Evolutionary conservation across 1,140 invertebrate genomes (phyloP), one percentile per base, ranked within the genome.

Genomic region (Protaetia brevitarsis): DNA sequence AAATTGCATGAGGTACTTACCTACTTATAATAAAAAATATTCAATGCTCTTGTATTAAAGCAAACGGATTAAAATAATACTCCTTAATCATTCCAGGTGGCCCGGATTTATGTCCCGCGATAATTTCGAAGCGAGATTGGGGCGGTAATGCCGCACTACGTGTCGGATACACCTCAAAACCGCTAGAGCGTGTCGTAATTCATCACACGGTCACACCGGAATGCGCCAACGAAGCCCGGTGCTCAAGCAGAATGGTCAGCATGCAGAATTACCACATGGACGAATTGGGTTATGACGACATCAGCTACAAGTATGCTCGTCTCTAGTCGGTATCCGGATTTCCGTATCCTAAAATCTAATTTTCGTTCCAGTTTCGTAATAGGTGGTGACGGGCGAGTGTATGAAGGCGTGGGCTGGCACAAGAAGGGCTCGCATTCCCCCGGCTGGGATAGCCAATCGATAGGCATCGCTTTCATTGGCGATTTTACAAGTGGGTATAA

Each of bases 361-460:
- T n/a, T n/a, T n/a, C n/a, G n/a, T n/a, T n/a, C n/a, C n/a, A n/a
- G n/a, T n/a, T n/a, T n/a, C n/a, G n/a, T n/a, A n/a, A n/a, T n/a
- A n/a, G n/a, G n/a, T n/a, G n/a, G n/a, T n/a, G n/a, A 93, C 77
- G 91, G 90, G 2, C 83, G 86, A 16, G 81, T 91, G 11, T 93
- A 92, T 71, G 89, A 92, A 79, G 91, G 89, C 5, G 78, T 82
- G 5, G 90, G 90, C 0, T 93, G 90, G 91, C 82, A 86, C 30
- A 79, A 82, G 57, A 81, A 85, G 0, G 90, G 90, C 0, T 85
- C 89, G 0, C 91, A 93, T 72, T 88, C 90, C 0, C 80, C 78
- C 6, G 80, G 81, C 2, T 86, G 85, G 68, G 90, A 91, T 72
- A 75, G 68, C 1, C 80, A 82, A 31, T 83, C 82, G 10, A 73